Percentiles rank a stretch among this genome's conserved stretches.
These are phyloP conservation scores for Bubo scandiacus DNA, from an alignment of 2,113 vertebrate genomes.

Conservation along the genomic window DNA sequence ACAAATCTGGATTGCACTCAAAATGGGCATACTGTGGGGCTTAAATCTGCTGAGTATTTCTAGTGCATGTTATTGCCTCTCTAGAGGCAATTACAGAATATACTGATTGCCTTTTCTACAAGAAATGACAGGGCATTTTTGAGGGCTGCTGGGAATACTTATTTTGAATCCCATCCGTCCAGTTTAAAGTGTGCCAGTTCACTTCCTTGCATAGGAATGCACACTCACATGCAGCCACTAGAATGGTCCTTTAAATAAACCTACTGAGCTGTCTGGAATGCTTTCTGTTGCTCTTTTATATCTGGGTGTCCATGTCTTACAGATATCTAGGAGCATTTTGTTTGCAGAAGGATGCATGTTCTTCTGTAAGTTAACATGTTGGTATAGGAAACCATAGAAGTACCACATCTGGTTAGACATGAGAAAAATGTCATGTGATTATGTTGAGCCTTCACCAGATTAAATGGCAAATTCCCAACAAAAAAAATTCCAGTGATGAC, in stretches of 20 bases:
- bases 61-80: background rate
- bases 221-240: background rate
- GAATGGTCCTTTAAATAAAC: background rate
- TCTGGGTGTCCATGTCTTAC: background rate
- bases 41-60: background rate
- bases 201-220: background rate
- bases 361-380: background rate
- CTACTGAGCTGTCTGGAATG: background rate
- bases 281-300: background rate
- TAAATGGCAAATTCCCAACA: background rate
- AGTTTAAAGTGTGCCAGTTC: accelerated
- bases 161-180: background rate
- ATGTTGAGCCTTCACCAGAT: background rate
- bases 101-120: background rate
- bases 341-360: background rate
- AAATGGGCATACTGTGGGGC: background rate
- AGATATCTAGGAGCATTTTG: background rate
- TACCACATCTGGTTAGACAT: background rate
- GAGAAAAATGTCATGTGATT: background rate
- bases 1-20: background rate
- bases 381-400: background rate
- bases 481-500: background rate
- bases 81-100: background rate
- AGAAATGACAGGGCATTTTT: background rate
- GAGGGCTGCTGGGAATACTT: background rate